phyloP scores from a whole-genome alignment of 1,140 invertebrate species.

The Bombyx mori region DNA sequence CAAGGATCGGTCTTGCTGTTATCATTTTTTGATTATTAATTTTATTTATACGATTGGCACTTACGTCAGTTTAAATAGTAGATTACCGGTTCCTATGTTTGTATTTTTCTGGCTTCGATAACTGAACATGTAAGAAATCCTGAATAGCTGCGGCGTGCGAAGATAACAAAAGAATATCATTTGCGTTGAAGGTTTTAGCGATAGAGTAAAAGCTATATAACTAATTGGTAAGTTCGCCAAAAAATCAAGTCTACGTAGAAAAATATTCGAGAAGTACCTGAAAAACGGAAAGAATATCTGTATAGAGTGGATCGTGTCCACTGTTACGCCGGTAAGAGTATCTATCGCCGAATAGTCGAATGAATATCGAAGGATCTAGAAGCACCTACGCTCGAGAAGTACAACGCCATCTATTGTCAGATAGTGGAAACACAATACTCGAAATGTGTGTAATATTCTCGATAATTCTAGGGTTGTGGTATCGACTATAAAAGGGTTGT shows the following conservation, averaged over 20 bases:
- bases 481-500: no score
- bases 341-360: no score
- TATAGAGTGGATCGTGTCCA: neutral
- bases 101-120: slow-evolving; percentile 51
- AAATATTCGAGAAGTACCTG: slow-evolving; percentile 55
- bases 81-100: slow-evolving; percentile 49
- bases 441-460: no score
- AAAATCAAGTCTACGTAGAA: slow-evolving; percentile 52
- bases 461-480: no score
- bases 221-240: slow-evolving; percentile 50
- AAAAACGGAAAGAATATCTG: slow-evolving; percentile 7
- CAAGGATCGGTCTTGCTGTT: no score
- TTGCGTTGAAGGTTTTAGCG: slow-evolving; percentile 25
- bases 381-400: no score
- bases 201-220: slow-evolving; percentile 44
- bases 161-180: slow-evolving; percentile 47
- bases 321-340: no score
- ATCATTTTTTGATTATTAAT: no score
- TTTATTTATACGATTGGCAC: slow-evolving; percentile 9
- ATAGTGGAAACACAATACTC: no score
- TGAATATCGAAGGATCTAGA: no score
- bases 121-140: slow-evolving; percentile 60
- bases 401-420: no score
- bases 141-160: slow-evolving; percentile 50
- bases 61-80: slow-evolving; percentile 62